Conservation (phyloP, 2,113 vertebrate genomes). For the Diadophis punctatus region DNA sequence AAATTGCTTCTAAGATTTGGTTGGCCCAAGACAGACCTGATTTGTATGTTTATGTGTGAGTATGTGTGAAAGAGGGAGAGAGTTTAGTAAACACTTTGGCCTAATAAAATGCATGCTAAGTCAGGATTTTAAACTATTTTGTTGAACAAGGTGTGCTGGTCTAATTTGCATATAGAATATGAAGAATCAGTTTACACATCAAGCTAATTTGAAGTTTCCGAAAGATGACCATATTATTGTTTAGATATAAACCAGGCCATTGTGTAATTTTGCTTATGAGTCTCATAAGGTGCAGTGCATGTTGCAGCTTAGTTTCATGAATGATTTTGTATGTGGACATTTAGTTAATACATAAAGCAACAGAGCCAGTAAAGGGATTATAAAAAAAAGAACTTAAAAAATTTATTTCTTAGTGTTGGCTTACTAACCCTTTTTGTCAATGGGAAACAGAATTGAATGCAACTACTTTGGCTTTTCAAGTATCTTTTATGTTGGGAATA, state of each 20-base stretch:
- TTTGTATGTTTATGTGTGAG: background rate
- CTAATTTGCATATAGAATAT: background rate
- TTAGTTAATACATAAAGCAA: background rate
- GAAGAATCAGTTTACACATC: background rate
- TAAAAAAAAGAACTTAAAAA: background rate
- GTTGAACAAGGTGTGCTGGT: background rate
- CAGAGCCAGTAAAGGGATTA: background rate
- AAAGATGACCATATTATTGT: background rate
- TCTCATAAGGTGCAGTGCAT: background rate
- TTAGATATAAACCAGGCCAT: background rate
- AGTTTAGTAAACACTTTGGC: background rate
- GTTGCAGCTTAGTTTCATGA: background rate
- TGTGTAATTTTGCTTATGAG: background rate
- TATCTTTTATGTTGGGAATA: background rate
- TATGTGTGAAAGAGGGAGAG: background rate
- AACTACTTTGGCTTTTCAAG: background rate
- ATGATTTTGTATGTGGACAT: background rate
- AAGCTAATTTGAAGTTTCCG: background rate
- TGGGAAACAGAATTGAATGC: constrained; percentile 12
- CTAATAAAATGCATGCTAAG: background rate
- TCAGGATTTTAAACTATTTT: background rate
- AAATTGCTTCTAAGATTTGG: background rate
- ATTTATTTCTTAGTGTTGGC: constrained; percentile 33
- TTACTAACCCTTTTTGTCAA: constrained; percentile 7
- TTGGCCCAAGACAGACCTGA: background rate